These are phyloP conservation scores for Sarcophaga caerulescens DNA, from an alignment of 2,888 invertebrate genomes.

Conservation along the genomic window DNA sequence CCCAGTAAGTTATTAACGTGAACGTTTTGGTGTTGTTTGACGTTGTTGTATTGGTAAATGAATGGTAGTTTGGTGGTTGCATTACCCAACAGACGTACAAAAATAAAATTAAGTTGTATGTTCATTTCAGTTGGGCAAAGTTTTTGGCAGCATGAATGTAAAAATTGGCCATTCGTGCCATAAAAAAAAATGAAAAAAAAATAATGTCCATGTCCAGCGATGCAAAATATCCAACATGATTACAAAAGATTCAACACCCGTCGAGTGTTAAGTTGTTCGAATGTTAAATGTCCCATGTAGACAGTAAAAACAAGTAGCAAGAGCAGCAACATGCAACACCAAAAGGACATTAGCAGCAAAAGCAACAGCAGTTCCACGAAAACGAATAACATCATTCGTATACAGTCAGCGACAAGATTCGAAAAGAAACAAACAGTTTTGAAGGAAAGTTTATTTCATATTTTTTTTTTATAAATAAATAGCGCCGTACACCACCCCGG, in stretches of 20 bases:
- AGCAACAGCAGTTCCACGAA: neutral
- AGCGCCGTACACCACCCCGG: neutral
- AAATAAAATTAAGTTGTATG: conserved; percentile 54
- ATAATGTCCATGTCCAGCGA: conserved; percentile 19
- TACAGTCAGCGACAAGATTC: conserved; percentile 4
- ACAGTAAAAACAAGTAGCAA: conserved; percentile 47
- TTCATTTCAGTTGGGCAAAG: conserved; percentile 46
- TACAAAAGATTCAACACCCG: conserved; percentile 60
- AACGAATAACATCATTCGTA: conserved; percentile 25
- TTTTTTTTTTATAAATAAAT: too few relatives aligned
- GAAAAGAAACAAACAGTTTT: neutral
- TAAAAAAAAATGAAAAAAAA: neutral
- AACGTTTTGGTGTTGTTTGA: neutral
- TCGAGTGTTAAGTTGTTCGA: conserved; percentile 64
- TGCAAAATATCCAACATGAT: conserved; percentile 16
- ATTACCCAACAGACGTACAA: conserved; percentile 1
- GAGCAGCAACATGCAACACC: conserved; percentile 1
- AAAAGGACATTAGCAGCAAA: neutral
- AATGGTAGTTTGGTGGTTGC: conserved; percentile 8
- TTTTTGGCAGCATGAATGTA: neutral
- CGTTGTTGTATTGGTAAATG: neutral
- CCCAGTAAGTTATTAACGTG: conserved; percentile 13
- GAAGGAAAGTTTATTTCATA: conserved; percentile 8
- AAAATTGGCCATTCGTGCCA: neutral
- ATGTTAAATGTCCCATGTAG: conserved; percentile 60